Base-by-base conservation (phyloP, 2,888 invertebrate genomes). In the Andrena bicolor region DNA sequence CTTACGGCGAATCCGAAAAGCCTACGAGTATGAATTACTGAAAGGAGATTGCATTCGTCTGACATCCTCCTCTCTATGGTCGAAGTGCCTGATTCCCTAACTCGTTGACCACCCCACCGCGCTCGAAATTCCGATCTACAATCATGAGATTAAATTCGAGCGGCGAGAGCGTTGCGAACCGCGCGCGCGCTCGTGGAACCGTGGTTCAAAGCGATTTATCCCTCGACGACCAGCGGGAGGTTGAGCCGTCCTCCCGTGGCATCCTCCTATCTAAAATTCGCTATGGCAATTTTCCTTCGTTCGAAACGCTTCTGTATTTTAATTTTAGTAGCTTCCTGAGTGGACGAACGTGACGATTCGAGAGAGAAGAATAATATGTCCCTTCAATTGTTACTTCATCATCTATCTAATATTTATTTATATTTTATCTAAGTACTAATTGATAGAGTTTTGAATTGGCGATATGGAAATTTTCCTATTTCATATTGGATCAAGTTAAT, bases 131-230 rank as follows among this genome's bases (percentile, higher is more conserved):
- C 84, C 83, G 69, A 80, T 76, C 80, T 35, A 51, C 69, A 80
- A 83, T 84, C 84, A 78, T 80, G 65, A 83, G 65, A 83, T 84
- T 84, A 76, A 80, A 83, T 80, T 77, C 71, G 64, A 75, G 77
- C 66, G 35, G 58, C 61, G 28, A 53, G 28, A 53, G 28, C 63
- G 48, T 23, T 26, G 51, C 6, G 28, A 58, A 7, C 2, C 49
- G 35, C 28, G 53, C 56, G 3, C 49, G 35, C 28, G 53, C 56
- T 8, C 20, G 56, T 13, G 56, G 10, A 56, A 60, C n/a, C 16
- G 30, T 60, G 2, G 32, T 60, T n/a, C 60, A 60, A 20, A 30
- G 30, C 60, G 60, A 30, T 60, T 30, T 30, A 60, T 30, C 30
- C 30, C 41, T 23, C 56, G 56, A 1, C 56, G 23, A 56, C 23